phyloP scores from a whole-genome alignment of 2,797 vertebrate species.

The Choloepus didactylus region DNA sequence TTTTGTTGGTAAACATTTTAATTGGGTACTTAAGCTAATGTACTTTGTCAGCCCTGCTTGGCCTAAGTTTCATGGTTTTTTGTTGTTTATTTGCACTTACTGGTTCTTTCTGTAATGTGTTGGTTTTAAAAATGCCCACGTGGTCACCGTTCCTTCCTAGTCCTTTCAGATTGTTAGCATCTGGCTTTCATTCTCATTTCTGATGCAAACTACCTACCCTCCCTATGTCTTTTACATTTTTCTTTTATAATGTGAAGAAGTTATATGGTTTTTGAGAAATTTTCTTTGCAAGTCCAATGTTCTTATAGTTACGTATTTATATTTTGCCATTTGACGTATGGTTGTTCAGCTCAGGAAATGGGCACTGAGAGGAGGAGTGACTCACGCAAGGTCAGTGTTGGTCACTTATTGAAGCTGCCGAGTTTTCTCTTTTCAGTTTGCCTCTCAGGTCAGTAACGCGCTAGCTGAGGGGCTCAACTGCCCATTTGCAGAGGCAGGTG shows the following conservation, averaged over 20 bases:
- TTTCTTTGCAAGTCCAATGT: conserved; percentile 1
- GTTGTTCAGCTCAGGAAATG: background rate
- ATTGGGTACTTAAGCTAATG: background rate
- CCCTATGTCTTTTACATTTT: background rate
- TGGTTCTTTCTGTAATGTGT: background rate
- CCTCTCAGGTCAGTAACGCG: background rate
- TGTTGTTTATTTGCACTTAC: background rate
- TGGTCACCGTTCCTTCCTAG: background rate
- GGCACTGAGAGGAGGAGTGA: background rate
- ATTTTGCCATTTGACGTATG: conserved; percentile 18
- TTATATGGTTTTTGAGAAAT: conserved; percentile 26
- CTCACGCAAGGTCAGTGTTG: background rate
- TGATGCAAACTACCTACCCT: background rate
- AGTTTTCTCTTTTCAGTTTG: conserved; percentile 7
- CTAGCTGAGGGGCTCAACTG: background rate
- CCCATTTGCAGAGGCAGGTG: background rate
- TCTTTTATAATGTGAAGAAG: background rate
- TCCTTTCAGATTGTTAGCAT: background rate
- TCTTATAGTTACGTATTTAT: conserved; percentile 1
- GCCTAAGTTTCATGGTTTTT: conserved; percentile 2
- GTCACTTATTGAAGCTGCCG: background rate
- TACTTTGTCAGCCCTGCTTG: background rate
- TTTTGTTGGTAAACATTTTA: background rate
- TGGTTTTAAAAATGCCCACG: background rate
- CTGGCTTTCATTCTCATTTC: background rate